Percentiles rank a stretch among this genome's conserved stretches.
Conservation (phyloP, 2,113 vertebrate species). For the Furnarius figulus region DNA sequence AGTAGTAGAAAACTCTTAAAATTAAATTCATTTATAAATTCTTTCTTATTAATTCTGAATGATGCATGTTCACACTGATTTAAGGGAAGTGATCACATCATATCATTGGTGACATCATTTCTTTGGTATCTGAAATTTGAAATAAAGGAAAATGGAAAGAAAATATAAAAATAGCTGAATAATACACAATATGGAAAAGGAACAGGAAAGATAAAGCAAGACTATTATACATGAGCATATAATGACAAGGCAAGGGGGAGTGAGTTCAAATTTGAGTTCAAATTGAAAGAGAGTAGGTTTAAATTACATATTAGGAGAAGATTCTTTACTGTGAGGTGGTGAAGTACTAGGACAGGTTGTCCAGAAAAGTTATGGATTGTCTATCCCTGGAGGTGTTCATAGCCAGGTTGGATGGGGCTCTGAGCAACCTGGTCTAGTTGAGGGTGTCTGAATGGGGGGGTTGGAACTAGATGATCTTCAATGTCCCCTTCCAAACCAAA, state of each 20-base stretch:
- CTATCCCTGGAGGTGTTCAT: neutral
- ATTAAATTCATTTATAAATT: neutral
- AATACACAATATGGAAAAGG: neutral
- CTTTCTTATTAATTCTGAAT: neutral
- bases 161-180: neutral
- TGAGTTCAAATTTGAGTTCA: neutral
- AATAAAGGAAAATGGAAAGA: neutral
- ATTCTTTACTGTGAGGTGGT: neutral
- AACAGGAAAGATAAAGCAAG: neutral
- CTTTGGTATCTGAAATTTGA: neutral
- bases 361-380: neutral
- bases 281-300: neutral
- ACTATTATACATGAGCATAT: too few relatives aligned
- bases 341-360: neutral
- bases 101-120: neutral
- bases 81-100: neutral
- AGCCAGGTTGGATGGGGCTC: neutral
- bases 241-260: neutral
- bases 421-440: neutral
- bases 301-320: neutral
- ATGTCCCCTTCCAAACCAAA: neutral
- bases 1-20: neutral
- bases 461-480: neutral
- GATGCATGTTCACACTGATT: neutral
- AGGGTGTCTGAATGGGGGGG: neutral